phyloP scores from a whole-genome alignment of 2,797 vertebrate genomes.

The Arrhamphus sclerolepis region DNA sequence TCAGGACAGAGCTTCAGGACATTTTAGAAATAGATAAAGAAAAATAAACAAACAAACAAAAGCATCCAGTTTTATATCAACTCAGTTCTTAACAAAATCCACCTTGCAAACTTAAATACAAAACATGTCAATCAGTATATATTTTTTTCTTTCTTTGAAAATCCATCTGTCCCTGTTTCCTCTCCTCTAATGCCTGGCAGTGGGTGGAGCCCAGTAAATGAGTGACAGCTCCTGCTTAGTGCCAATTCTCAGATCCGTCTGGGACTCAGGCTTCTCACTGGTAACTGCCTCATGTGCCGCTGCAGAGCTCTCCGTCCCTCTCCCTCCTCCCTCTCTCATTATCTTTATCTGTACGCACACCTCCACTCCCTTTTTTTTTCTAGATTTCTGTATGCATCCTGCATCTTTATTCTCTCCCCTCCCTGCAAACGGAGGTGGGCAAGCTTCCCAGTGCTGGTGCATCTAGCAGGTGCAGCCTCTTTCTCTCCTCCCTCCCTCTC shows the following conservation, averaged over 20 bases:
- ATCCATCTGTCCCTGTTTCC: too few species aligned
- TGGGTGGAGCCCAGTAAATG: constrained; percentile 47
- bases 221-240: constrained; percentile 58
- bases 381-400: constrained; percentile 62
- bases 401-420: constrained; percentile 60
- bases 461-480: constrained; percentile 80
- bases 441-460: constrained; percentile 77
- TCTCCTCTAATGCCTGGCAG: constrained; percentile 26
- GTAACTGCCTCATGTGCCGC: constrained; percentile 48
- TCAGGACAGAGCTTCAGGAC: background rate
- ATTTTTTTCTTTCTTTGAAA: background rate
- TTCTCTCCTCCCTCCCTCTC: constrained; percentile 41
- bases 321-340: constrained; percentile 39
- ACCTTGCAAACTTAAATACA: background rate
- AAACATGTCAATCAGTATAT: background rate
- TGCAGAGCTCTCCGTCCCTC: constrained; percentile 43
- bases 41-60: background rate
- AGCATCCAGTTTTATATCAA: background rate
- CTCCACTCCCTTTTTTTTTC: constrained; percentile 22
- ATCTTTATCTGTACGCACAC: constrained; percentile 62
- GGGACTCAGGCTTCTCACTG: constrained; percentile 43
- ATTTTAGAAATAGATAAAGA: too few species aligned
- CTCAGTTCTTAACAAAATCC: background rate
- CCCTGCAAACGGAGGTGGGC: constrained; percentile 76
- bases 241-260: constrained; percentile 55